A percentile compares a stretch with the other conserved stretches of the same genome.
Conservation (phyloP, 1,140 invertebrate species). For the Gonatopus flavifemur region DNA sequence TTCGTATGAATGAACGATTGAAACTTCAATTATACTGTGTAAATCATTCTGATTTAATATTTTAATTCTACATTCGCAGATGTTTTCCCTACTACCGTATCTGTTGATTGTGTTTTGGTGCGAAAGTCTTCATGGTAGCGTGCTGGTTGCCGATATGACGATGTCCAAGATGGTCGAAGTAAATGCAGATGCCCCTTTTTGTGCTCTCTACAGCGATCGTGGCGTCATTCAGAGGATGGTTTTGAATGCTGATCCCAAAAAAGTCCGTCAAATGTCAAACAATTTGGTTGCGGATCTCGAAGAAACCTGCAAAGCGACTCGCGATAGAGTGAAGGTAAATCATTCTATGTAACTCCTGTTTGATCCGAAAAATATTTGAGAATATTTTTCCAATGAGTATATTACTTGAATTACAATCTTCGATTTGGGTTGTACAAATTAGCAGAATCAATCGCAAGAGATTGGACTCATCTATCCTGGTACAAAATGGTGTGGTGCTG, state of each 20-base stretch:
- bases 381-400: not conserved
- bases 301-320: slow-evolving; percentile 59
- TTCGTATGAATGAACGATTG: too few relatives aligned
- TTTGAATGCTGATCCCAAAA: slow-evolving; percentile 61
- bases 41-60: too few relatives aligned
- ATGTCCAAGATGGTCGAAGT: slow-evolving; percentile 69
- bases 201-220: slow-evolving; percentile 63
- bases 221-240: slow-evolving; percentile 65
- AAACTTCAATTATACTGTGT: too few relatives aligned
- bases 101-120: slow-evolving; percentile 22
- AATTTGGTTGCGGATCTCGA: slow-evolving; percentile 64
- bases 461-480: slow-evolving; percentile 61
- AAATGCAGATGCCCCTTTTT: slow-evolving; percentile 62
- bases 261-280: slow-evolving; percentile 63
- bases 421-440: slow-evolving; percentile 20
- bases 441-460: slow-evolving; percentile 36
- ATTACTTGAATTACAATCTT: too few relatives aligned
- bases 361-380: not conserved
- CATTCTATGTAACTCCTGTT: not conserved
- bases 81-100: slow-evolving; percentile 25
- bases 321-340: slow-evolving; percentile 37
- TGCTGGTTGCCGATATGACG: slow-evolving; percentile 64
- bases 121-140: slow-evolving; percentile 32
- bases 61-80: slow-evolving; percentile 27
- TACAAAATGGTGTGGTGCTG: slow-evolving; percentile 76